These are phyloP conservation scores for Cyphomyrus discorhynchus DNA, from an alignment of 2,113 vertebrate species.

Conservation along the genomic window DNA sequence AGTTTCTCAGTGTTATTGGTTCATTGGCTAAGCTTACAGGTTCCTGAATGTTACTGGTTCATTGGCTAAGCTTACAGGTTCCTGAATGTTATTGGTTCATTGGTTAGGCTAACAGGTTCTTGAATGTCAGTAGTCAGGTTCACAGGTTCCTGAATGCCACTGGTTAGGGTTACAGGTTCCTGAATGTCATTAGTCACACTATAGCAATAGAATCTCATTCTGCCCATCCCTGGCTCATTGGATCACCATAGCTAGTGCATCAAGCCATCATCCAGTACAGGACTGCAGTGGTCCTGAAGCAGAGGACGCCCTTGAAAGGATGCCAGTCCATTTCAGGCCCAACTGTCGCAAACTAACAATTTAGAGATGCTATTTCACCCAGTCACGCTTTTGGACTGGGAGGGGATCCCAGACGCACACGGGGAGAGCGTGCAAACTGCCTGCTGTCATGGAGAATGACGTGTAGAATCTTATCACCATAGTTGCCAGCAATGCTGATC, in stretches of 20 bases:
- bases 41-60: neutral
- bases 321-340: neutral
- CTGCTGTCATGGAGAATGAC: neutral
- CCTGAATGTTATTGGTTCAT: neutral
- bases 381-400: neutral
- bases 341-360: neutral
- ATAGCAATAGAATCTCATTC: neutral
- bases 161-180: neutral
- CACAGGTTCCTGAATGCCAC: neutral
- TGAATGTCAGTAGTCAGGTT: no score
- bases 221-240: neutral
- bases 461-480: neutral
- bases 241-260: neutral
- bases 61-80: neutral
- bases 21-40: neutral
- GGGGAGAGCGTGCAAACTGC: neutral
- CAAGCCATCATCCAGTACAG: neutral
- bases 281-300: neutral
- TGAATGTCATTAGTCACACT: neutral
- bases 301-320: neutral
- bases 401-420: neutral
- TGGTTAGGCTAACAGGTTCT: no score
- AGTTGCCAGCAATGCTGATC: neutral
- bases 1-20: neutral
- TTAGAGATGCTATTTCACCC: neutral